Conservation (phyloP, 2,888 invertebrate species). For the Pristionchus fissidentatus region DNA sequence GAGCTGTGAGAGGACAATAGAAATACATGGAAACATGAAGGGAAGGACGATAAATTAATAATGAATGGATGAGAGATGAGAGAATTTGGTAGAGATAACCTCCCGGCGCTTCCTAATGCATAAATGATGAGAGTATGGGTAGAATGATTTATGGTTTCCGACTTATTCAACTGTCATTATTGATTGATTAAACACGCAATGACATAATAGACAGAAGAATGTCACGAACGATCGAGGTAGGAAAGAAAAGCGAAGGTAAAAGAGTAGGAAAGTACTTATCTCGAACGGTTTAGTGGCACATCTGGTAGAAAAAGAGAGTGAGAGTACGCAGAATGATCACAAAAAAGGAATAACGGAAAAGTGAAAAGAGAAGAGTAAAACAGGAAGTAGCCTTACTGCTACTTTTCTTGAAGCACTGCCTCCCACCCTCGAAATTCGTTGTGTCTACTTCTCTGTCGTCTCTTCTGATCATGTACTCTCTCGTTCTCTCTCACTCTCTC, state of each 20-base stretch:
- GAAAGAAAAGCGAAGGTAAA: neutral
- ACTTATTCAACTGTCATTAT: too few species aligned
- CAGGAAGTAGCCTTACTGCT: conserved; percentile 14
- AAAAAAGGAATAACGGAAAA: neutral
- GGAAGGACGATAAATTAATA: neutral
- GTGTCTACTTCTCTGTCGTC: neutral
- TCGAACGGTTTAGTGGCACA: neutral
- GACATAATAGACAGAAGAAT: neutral
- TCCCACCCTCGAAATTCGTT: neutral
- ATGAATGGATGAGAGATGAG: neutral
- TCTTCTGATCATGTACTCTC: conserved; percentile 9
- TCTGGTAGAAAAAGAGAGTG: neutral
- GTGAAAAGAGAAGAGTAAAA: conserved; percentile 12
- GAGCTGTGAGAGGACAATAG: neutral
- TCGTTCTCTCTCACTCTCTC: conserved; percentile 8
- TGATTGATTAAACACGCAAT: conserved; percentile 5
- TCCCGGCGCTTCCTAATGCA: neutral
- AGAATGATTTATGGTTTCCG: neutral
- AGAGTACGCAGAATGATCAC: neutral
- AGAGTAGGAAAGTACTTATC: neutral
- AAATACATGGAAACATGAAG: neutral
- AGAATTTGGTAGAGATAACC: neutral
- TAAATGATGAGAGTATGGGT: neutral
- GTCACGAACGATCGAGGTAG: neutral
- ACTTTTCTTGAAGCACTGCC: conserved; percentile 17